Conservation (phyloP, 2,113 vertebrate species). For the Jaculus jaculus region DNA sequence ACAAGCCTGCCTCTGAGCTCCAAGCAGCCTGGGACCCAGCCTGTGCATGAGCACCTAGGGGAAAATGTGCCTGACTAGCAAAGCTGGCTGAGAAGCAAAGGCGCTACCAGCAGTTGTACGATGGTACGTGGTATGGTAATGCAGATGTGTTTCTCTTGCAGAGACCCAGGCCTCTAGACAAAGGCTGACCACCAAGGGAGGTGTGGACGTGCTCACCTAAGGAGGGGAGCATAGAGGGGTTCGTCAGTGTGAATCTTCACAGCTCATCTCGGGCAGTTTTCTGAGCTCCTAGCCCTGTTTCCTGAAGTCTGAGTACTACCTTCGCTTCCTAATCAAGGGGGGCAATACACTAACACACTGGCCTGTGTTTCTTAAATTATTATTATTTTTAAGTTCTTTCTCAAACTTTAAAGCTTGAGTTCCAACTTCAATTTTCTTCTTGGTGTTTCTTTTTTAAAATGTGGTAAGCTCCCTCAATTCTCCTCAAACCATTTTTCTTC, state of each 20-base stretch:
- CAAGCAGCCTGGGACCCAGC: not conserved
- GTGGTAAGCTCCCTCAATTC: not conserved
- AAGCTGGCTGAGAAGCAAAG: not conserved
- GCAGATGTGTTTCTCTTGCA: not conserved
- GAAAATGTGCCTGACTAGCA: not conserved
- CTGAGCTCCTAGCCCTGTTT: not conserved
- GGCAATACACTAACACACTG: not conserved
- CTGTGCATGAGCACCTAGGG: not conserved
- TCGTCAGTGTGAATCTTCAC: not conserved
- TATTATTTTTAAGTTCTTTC: slow-evolving; percentile 4
- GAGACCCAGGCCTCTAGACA: not conserved
- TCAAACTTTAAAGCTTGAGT: not conserved
- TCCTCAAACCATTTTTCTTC: not conserved
- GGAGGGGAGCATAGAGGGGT: not conserved
- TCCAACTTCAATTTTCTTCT: not conserved
- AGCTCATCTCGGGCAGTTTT: not conserved
- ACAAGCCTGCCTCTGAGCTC: not conserved
- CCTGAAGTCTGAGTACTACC: not conserved
- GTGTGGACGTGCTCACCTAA: not conserved
- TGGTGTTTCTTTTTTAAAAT: not conserved
- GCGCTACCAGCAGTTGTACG: not conserved
- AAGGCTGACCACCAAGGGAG: not conserved
- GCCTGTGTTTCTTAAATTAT: not conserved
- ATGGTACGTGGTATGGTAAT: not conserved
- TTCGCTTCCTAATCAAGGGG: not conserved